These are phyloP conservation scores for Probaryconus sp. DNA, from an alignment of 1,140 invertebrate species.

Conservation along the genomic window DNA sequence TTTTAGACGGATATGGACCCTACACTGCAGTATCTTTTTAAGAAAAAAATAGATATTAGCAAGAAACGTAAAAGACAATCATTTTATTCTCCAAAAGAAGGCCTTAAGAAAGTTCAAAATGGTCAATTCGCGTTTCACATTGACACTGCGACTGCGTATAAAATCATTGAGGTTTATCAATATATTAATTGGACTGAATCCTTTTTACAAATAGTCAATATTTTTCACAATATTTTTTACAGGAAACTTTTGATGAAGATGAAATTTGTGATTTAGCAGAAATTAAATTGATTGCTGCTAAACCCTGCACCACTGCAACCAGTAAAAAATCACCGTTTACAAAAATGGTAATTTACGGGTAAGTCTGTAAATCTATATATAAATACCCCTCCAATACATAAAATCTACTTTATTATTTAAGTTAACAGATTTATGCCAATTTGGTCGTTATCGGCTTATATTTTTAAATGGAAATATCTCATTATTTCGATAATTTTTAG, in stretches of 20 bases:
- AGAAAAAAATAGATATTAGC: constrained; percentile 74
- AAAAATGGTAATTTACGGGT: constrained; percentile 82
- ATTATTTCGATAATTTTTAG: too few species aligned
- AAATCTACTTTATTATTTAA: neutral
- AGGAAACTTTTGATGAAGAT: constrained; percentile 79
- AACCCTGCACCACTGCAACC: constrained; percentile 78
- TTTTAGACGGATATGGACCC: constrained; percentile 80
- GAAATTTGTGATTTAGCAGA: constrained; percentile 82
- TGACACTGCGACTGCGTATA: constrained; percentile 81
- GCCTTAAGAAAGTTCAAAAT: constrained; percentile 71
- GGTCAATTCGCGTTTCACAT: constrained; percentile 82
- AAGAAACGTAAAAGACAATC: constrained; percentile 55
- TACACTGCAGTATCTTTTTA: constrained; percentile 77
- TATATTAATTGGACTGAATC: neutral
- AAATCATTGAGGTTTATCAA: constrained; percentile 77
- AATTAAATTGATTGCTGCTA: constrained; percentile 79
- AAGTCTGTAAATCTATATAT: constrained; percentile 53
- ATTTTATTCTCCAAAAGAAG: constrained; percentile 63
- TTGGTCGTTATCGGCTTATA: too few species aligned
- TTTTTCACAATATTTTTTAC: constrained; percentile 16
- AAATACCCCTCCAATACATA: neutral
- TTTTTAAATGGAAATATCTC: too few species aligned
- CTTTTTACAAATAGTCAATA: neutral
- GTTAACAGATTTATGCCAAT: too few species aligned
- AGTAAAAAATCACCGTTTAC: constrained; percentile 81